phyloP scores from a whole-genome alignment of 2,888 invertebrate species.

The Acleris emargana region DNA sequence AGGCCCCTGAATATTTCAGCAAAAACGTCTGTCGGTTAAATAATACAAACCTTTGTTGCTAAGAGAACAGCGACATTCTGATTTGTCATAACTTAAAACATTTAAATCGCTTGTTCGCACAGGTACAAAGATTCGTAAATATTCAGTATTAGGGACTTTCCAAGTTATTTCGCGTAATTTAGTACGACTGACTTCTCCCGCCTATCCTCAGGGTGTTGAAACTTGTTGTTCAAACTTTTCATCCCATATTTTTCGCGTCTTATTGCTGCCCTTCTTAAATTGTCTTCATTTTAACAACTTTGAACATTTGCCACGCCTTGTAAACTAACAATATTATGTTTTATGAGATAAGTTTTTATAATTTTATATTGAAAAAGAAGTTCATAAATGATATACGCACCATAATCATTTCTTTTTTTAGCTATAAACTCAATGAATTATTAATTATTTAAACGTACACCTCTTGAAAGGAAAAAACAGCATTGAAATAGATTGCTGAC shows the following conservation, averaged over 20 bases:
- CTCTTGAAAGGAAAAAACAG: too few species aligned
- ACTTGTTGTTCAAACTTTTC: slow-evolving; percentile 30
- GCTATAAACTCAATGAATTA: too few species aligned
- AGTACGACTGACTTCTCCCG: slow-evolving; percentile 22
- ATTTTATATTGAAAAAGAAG: too few species aligned
- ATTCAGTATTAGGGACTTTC: slow-evolving; percentile 24
- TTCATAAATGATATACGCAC: too few species aligned
- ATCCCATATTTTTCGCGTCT: slow-evolving; percentile 32
- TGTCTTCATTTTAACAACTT: slow-evolving; percentile 31
- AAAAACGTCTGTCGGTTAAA: too few species aligned
- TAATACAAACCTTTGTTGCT: too few species aligned
- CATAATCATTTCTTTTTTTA: too few species aligned
- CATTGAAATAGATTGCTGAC: too few species aligned
- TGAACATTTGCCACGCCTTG: slow-evolving; percentile 11
- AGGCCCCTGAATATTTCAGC: too few species aligned
- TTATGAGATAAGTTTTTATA: too few species aligned
- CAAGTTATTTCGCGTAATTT: slow-evolving; percentile 27
- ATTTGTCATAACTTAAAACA: neutral
- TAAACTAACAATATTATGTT: slow-evolving; percentile 7
- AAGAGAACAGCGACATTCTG: too few species aligned
- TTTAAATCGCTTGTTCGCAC: slow-evolving; percentile 1
- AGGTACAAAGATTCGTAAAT: slow-evolving; percentile 15
- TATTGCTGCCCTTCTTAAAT: slow-evolving; percentile 29
- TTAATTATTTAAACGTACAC: too few species aligned
- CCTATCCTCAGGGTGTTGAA: slow-evolving; percentile 23